Percentiles rank a stretch among this genome's conserved stretches.
phyloP scores from a whole-genome alignment of 2,113 vertebrate species.

The Mustelus asterias region DNA sequence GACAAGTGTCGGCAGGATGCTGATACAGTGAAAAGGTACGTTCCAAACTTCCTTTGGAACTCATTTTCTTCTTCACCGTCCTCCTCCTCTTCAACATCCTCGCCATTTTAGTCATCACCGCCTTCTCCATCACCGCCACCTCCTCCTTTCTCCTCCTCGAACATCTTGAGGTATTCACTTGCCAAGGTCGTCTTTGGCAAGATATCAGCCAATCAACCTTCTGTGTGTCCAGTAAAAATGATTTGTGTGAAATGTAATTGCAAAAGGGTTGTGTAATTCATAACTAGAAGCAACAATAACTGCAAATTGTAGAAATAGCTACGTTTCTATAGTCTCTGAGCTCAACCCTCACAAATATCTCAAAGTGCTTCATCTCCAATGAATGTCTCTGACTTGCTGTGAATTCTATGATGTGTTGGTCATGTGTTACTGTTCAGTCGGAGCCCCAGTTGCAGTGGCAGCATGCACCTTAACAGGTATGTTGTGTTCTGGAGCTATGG shows the following conservation, averaged over 20 bases:
- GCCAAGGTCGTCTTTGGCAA: constrained; percentile 94
- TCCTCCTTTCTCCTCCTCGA: constrained; percentile 60
- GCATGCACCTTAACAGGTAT: too few species aligned
- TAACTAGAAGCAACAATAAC: not conserved
- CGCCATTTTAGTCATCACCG: constrained; percentile 52
- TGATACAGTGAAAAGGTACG: not conserved
- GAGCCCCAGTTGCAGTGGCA: too few species aligned
- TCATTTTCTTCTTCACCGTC: constrained; percentile 39
- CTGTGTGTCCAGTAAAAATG: not conserved
- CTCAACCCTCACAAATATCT: too few species aligned
- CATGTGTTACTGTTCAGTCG: too few species aligned
- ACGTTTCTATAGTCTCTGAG: too few species aligned
- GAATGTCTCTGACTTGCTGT: not conserved
- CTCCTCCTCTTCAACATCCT: constrained; percentile 33
- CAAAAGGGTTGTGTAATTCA: not conserved
- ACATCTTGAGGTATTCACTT: constrained; percentile 78
- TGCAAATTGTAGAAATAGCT: not conserved
- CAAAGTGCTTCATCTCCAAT: not conserved
- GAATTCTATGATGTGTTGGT: not conserved
- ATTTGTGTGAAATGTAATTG: not conserved
- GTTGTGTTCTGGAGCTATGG: too few species aligned
- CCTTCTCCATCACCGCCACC: constrained; percentile 45
- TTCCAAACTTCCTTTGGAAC: constrained; percentile 44
- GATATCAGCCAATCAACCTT: constrained; percentile 96
- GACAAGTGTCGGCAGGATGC: not conserved